Percentiles rank a stretch among this genome's conserved stretches.
phyloP scores from a whole-genome alignment of 2,797 vertebrate genomes.

The Acomys russatus region DNA sequence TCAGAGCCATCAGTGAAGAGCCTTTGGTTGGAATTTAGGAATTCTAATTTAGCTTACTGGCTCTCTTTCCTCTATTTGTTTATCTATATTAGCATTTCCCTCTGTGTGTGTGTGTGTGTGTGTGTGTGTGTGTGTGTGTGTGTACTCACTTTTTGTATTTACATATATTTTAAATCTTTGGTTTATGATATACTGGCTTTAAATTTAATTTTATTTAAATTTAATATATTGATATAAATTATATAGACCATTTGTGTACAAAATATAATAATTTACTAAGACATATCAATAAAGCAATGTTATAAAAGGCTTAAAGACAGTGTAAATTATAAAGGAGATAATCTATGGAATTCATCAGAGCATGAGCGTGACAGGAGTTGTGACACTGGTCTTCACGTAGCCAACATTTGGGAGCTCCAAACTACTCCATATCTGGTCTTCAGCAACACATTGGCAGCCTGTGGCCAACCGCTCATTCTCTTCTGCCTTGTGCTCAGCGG shows the following conservation, averaged over 20 bases:
- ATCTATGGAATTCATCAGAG: neutral
- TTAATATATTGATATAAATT: neutral
- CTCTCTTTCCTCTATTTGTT: neutral
- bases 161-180: neutral
- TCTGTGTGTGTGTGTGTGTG: neutral
- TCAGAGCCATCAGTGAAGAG: neutral
- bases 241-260: neutral
- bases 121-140: neutral
- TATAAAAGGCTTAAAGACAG: neutral
- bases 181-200: neutral
- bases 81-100: neutral
- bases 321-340: neutral
- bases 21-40: neutral
- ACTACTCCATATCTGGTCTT: neutral
- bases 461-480: neutral
- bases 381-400: neutral
- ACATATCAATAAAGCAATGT: neutral
- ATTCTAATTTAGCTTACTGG: neutral
- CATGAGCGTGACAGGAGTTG: neutral
- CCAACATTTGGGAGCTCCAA: neutral
- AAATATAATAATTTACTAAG: slow-evolving; percentile 42
- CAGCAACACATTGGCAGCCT: no score
- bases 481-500: neutral
- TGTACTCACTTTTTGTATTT: neutral
- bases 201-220: slow-evolving; percentile 13